These are phyloP conservation scores for Cosmorhoe ocellata DNA, from an alignment of 2,888 invertebrate species.

Conservation along the genomic window DNA sequence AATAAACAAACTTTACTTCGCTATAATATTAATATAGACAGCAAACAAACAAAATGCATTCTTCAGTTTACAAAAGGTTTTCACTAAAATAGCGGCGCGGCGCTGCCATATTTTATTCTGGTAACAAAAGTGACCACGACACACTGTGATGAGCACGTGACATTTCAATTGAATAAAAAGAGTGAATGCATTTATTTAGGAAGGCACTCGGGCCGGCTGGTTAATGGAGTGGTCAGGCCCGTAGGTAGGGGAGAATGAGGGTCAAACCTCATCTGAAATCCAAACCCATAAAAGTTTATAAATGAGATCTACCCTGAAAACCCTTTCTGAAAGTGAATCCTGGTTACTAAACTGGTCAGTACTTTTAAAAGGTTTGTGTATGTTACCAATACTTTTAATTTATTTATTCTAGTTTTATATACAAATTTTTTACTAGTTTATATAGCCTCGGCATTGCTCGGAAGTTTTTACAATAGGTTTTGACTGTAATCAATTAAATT, in stretches of 20 bases:
- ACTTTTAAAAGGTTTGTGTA: neutral
- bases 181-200: slow-evolving; percentile 31
- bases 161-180: slow-evolving; percentile 30
- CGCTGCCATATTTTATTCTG: slow-evolving; percentile 18
- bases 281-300: neutral
- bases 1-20: too few species aligned
- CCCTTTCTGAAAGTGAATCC: neutral
- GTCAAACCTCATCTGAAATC: neutral
- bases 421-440: too few species aligned
- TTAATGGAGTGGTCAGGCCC: slow-evolving; percentile 4
- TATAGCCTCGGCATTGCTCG: neutral
- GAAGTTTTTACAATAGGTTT: neutral
- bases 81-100: slow-evolving; percentile 25
- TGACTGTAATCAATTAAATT: too few species aligned
- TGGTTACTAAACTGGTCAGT: neutral
- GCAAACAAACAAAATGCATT: slow-evolving; percentile 30
- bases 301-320: neutral
- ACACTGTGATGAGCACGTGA: slow-evolving; percentile 31
- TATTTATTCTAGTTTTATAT: neutral
- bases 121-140: slow-evolving; percentile 28
- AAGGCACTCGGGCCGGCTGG: slow-evolving; percentile 16
- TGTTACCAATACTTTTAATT: slow-evolving; percentile 12
- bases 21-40: too few species aligned
- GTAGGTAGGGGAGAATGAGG: neutral
- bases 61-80: slow-evolving; percentile 28